Base-by-base conservation (phyloP, 2,797 vertebrate species). In the Tauraco hartlaubi region DNA sequence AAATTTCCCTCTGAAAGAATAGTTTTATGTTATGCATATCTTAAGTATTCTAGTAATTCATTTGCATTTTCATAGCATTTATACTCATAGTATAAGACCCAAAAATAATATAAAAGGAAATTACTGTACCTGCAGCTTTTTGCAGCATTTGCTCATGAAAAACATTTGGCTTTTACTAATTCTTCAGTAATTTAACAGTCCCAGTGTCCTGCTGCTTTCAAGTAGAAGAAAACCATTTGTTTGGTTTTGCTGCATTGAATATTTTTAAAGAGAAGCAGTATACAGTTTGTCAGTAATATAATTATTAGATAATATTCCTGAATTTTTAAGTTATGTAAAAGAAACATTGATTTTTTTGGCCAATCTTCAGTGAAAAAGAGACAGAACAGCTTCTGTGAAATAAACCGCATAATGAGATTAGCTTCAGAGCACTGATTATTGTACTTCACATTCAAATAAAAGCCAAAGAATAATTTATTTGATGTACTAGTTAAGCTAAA, bases 371-470 rank as follows among this genome's bases (percentile, higher is more conserved):
- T 80, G 49, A 85, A 93, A 91, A 92, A 73, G 85, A 92, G 83
- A 89, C 51, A 85, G 58, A 83, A 90, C 7, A 87, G 67, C 43
- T 91, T 92, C 49, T 89, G 48, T 94, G 83, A 92, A 90, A 74
- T 83, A 96, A 96, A 51, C 48, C 73, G 86, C 64, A 84, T 93
- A 97, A 97, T 95, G 92, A 95, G 89, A 96, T 97, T 96, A 95
- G 46, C 71, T 96, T 96, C 89, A 95, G 90, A 96, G 82, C 67
- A 55, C 67, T 79, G 85, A 97, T 96, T 98, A 90, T 64, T 94
- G 48, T 68, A 91, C 37, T 95, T 94, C 48, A 37, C 41, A 85
- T 78, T 95, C 69, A 96, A 94, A 91, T 86, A 92, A 90, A 85
- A 72, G 49, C 59, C 71, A 87, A 87, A 58, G 80, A 96, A 92